Evolutionary conservation across 2,797 vertebrate species (phyloP), one percentile per base, ranked within the genome.

Genomic region (Chelon auratus): DNA sequence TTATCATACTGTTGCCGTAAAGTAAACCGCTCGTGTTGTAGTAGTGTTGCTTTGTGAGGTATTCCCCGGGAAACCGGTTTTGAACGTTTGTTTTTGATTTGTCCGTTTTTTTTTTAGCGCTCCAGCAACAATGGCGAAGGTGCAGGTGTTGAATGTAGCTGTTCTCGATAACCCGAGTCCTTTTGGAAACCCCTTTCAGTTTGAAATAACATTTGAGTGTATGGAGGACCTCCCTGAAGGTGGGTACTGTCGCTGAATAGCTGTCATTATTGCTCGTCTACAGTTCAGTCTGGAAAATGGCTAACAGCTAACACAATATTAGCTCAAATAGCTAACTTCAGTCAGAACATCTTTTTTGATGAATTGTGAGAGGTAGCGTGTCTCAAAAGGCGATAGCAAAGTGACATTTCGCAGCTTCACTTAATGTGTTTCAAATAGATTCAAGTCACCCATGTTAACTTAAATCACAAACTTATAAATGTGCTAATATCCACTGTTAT

Each of bases 141-240:
- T 96, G 39, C 95, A 95, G 71, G 95, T 96, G 66, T 78, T 95
- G 75, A 96, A 96, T 48, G 95, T 95, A 26, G 92, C 93, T 54
- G 94, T 96, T 4, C 82, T 96, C 88, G 95, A 96, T 82, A 96
- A 96, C 76, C 95, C 96, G 40, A 95, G 94, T 51, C 94, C 93
- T 0, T 97, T 97, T 84, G 91, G 94, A 79, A 97, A 96, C 61
- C 96, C 96, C 0, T 97, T 97, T 77, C 96, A 97, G 83, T 97
- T 97, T 81, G 96, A 97, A 87, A 95, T 97, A 75, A 97, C 96
- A 9, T 97, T 97, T 87, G 96, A 97, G 63, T 97, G 96, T 88
- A 96, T 89, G 92, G 96, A 97, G 81, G 95, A 96, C 79, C 86
- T 97, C 24, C 93, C 95, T 0, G 96, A 97, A 85, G 96, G 96